These are phyloP conservation scores for Odontothrips loti DNA, from an alignment of 2,888 invertebrate genomes.

Conservation along the genomic window DNA sequence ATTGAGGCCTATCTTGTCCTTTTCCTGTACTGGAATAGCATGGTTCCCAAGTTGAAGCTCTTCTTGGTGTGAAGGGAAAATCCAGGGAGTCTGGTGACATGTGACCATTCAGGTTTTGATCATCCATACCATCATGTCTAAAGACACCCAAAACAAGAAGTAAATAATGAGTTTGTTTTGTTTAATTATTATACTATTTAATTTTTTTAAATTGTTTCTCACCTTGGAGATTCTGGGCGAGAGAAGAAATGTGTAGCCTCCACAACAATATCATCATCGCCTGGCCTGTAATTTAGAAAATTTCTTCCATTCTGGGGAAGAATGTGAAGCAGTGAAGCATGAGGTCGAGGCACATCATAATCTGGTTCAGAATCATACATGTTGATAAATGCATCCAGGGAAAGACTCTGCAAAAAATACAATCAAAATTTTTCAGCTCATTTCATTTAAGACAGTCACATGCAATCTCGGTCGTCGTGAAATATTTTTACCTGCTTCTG, in stretches of 20 bases:
- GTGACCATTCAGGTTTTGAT: not conserved
- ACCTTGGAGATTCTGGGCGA: not conserved
- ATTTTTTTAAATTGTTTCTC: not conserved
- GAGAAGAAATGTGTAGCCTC: constrained; percentile 8
- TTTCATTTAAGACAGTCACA: not conserved
- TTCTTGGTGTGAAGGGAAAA: not conserved
- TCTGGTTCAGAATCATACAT: constrained; percentile 45
- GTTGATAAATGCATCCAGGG: not conserved
- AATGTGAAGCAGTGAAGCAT: constrained; percentile 42
- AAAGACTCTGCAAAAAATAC: constrained; percentile 28
- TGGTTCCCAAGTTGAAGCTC: not conserved
- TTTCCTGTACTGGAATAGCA: not conserved
- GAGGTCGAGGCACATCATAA: constrained; percentile 51
- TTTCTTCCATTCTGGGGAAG: constrained; percentile 29
- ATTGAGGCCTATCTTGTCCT: not conserved
- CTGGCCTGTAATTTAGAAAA: not conserved
- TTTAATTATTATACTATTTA: not conserved
- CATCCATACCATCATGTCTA: not conserved
- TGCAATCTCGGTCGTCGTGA: not conserved
- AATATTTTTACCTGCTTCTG: not conserved
- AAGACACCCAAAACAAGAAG: not conserved
- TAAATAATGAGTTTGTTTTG: not conserved
- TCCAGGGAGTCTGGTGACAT: constrained; percentile 5
- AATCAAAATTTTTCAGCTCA: not conserved
- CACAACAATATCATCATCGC: not conserved